Evolutionary conservation across 2,797 vertebrate species (phyloP).

Genomic region (Anabacerthia variegaticeps): DNA sequence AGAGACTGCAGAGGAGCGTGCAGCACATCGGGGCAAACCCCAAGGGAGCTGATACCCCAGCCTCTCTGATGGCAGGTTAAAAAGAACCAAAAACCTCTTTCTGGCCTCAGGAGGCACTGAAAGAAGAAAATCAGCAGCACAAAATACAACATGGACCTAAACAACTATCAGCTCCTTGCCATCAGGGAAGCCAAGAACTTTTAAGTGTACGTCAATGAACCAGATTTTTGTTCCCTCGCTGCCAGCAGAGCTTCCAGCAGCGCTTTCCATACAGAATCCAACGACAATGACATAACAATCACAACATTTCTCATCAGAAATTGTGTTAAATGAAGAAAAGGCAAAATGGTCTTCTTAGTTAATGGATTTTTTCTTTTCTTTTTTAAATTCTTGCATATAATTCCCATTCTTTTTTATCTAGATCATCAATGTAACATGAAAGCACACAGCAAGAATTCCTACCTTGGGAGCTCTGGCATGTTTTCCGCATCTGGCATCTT

Average conservation of each 20-base stretch:
- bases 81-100: not conserved
- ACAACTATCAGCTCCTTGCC: not conserved
- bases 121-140: not conserved
- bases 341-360: not conserved
- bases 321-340: not conserved
- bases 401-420: not conserved
- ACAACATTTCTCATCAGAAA: not conserved
- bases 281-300: not conserved
- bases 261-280: not conserved
- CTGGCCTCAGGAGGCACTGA: not conserved
- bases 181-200: not conserved
- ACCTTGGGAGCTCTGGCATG: conserved; percentile 83
- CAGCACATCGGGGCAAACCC: not conserved
- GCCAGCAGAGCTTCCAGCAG: not conserved
- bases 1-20: not conserved
- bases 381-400: not conserved
- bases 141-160: not conserved
- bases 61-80: not conserved
- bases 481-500: conserved; percentile 83
- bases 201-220: not conserved
- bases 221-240: not conserved
- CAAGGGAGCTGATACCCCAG: not conserved
- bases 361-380: not conserved
- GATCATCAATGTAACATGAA: not conserved
- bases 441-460: conserved; percentile 28